phyloP scores from a whole-genome alignment of 2,797 vertebrate genomes.

The Mormyrops attenuatus region DNA sequence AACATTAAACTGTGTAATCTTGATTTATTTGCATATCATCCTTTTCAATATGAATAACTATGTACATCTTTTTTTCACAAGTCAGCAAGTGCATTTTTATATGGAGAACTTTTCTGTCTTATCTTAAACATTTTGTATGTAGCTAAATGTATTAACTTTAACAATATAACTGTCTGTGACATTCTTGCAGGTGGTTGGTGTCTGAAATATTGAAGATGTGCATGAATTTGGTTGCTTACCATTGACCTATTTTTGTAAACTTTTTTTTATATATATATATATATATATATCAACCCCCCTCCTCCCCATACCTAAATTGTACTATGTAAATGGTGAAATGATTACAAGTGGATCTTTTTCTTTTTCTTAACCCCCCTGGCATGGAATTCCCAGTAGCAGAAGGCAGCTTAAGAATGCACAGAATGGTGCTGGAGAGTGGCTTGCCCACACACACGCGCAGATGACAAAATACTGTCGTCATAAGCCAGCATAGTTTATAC shows the following conservation, averaged over 20 bases:
- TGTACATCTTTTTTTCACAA: neutral
- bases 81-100: neutral
- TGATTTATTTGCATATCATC: neutral
- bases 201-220: neutral
- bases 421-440: neutral
- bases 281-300: neutral
- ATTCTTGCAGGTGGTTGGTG: neutral
- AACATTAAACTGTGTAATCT: neutral
- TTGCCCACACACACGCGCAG: neutral
- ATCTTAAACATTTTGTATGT: slow-evolving; percentile 2
- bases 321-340: slow-evolving; percentile 3
- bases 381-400: neutral
- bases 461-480: neutral
- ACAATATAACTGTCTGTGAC: neutral
- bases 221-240: neutral
- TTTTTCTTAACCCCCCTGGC: neutral
- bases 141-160: neutral
- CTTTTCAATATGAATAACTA: neutral
- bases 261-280: neutral
- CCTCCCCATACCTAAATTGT: neutral
- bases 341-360: neutral
- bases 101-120: neutral
- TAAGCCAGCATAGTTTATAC: neutral
- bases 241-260: neutral
- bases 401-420: slow-evolving; percentile 13